Evolutionary conservation across 2,113 vertebrate species (phyloP), one percentile per base, ranked within the genome.

Genomic region (Peucedramus taeniatus): DNA sequence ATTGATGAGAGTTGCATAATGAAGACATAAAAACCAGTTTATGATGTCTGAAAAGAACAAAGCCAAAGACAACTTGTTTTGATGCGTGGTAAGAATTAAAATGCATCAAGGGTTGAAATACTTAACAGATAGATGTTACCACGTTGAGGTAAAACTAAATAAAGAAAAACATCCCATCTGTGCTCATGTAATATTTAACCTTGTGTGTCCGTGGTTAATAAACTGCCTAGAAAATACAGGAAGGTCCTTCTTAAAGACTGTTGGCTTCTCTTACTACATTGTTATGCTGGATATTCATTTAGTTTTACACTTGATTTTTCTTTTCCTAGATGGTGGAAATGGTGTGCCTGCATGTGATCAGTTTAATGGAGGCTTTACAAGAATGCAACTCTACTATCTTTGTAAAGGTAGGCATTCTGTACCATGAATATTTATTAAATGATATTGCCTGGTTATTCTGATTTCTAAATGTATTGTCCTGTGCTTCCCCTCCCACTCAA

Each of bases 301-400:
- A n/a, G 24, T 72, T 66, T 21, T 90, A 22, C 4, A 3, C 31
- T 69, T 94, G 14, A 42, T 93, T 87, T 96, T 89, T 85, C 96
- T 76, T 81, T 93, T 91, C 70, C 97, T 99, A 99, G 99, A 99
- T 99, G 99, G 99, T 99, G 28, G 99, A 99, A 96, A 99, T 99
- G 99, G 99, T 99, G 88, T 99, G 99, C 96, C 98, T 99, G 95
- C 99, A 99, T 96, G 99, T 99, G 96, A 99, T 99, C 95, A 99
- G 99, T 93, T 97, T 99, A 97, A 99, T 99, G 99, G 99, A 99
- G 95, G 99, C 99, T 60, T 98, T 99, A 87, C 99, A 99, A 97
- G 99, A 99, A 93, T 99, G 99, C 97, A 99, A 99, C 97, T 99
- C 99, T 69, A 99, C 99, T 70, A 99, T 99, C 96, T 99, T 99